Percentiles rank a stretch among this genome's conserved stretches.
These are phyloP conservation scores for Strongylocentrotus purpuratus DNA, from an alignment of 35 echinoderm and acorn worm genomes.

Conservation along the genomic window DNA sequence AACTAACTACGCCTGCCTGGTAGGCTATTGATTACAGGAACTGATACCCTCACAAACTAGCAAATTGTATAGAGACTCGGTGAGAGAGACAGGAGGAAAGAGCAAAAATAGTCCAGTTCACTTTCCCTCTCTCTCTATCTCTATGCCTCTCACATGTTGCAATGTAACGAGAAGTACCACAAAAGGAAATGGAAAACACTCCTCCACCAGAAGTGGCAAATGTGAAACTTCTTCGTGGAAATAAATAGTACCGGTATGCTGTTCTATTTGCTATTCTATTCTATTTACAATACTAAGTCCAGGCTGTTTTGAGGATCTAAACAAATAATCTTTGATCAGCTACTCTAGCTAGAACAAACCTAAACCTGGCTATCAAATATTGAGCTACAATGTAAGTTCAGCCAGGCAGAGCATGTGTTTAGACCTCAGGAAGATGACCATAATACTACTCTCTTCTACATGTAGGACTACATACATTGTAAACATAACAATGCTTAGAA, in stretches of 20 bases:
- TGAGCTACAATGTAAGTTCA: background rate
- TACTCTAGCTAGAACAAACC: too few relatives aligned
- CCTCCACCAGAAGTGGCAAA: background rate
- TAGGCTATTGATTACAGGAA: constrained; percentile 23
- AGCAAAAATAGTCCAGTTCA: background rate
- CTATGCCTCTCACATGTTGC: background rate
- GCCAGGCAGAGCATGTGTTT: background rate
- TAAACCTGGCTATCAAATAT: background rate
- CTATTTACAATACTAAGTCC: background rate
- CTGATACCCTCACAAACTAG: constrained; percentile 24
- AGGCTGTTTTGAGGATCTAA: background rate
- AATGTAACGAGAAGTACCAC: background rate
- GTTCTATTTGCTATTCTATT: background rate
- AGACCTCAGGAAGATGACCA: background rate
- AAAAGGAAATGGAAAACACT: background rate
- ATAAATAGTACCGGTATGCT: background rate
- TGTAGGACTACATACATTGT: too few relatives aligned
- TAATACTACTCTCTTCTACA: background rate
- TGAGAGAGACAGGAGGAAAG: background rate
- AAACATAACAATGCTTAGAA: background rate
- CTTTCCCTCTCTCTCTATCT: background rate
- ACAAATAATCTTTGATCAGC: background rate
- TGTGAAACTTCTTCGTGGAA: background rate
- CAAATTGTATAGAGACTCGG: background rate
- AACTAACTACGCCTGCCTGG: constrained; percentile 21